Evolutionary conservation across 2,888 invertebrate genomes (phyloP).

Genomic region (Thecocarcelia acutangulata): DNA sequence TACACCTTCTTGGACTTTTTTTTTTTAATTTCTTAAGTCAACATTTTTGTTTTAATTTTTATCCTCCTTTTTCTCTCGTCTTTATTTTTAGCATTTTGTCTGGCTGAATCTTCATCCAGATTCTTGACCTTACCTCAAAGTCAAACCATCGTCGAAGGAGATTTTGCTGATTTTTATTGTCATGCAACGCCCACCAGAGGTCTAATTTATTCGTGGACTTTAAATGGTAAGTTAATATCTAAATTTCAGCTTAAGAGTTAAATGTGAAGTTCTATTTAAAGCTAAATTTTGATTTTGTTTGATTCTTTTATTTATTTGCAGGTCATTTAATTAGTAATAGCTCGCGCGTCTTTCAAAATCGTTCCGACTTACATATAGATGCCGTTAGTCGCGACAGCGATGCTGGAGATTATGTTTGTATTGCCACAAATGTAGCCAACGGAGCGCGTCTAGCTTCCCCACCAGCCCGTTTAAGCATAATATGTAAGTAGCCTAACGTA

Average conservation of each 20-base stretch:
- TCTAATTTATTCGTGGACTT: conserved; percentile 79
- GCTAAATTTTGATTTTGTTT: background rate
- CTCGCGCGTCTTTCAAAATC: conserved; percentile 79
- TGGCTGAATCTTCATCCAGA: conserved; percentile 74
- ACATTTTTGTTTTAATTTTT: conserved; percentile 13
- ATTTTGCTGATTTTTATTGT: conserved; percentile 78
- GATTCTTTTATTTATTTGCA: conserved; percentile 51
- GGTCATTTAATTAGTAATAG: conserved; percentile 78
- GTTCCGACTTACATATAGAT: conserved; percentile 80
- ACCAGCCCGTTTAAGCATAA: conserved; percentile 80
- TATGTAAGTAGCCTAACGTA: conserved; percentile 78
- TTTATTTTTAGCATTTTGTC: conserved; percentile 69
- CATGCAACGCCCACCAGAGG: conserved; percentile 76
- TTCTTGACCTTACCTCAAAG: conserved; percentile 79
- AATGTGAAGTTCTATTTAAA: background rate
- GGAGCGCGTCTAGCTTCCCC: conserved; percentile 81
- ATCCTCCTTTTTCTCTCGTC: conserved; percentile 19
- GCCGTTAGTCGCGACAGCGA: conserved; percentile 77
- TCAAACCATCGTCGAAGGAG: conserved; percentile 79
- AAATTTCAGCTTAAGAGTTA: background rate
- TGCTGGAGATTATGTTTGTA: conserved; percentile 80
- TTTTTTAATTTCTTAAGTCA: conserved; percentile 37
- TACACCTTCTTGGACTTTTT: conserved; percentile 18
- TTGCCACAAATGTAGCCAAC: conserved; percentile 79
- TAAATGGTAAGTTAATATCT: conserved; percentile 77